A percentile compares a stretch with the other conserved stretches of the same genome.
Evolutionary conservation across 64 coral and sea anemone species (phyloP).

Genomic region (Montipora efflorescens): DNA sequence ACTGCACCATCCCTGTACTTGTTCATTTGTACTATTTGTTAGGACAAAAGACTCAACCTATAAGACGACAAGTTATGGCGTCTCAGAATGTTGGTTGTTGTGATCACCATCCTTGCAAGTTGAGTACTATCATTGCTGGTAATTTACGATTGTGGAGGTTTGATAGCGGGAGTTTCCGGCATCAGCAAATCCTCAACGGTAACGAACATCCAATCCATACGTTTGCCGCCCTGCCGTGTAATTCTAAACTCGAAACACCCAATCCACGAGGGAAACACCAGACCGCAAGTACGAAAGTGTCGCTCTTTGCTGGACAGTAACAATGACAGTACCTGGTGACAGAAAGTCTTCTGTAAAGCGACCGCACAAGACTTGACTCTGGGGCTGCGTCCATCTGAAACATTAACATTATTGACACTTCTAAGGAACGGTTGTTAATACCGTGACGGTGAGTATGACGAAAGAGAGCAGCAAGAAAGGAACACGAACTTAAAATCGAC

Average conservation of each 20-base stretch:
- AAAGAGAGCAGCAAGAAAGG: not conserved
- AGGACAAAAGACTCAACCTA: no score
- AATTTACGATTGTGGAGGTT: not conserved
- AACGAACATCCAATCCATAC: not conserved
- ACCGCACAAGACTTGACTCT: not conserved
- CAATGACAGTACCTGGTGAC: not conserved
- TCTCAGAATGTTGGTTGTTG: no score
- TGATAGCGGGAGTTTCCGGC: not conserved
- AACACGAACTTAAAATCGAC: no score
- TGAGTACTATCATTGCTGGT: no score
- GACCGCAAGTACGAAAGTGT: not conserved
- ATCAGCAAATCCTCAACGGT: not conserved
- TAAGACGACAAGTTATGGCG: no score
- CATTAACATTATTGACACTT: no score
- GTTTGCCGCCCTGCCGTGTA: not conserved
- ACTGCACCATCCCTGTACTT: no score
- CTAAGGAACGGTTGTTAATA: no score
- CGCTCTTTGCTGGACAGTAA: not conserved
- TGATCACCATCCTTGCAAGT: no score
- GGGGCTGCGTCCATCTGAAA: conserved; percentile 4
- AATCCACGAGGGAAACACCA: not conserved
- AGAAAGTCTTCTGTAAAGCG: conserved; percentile 16
- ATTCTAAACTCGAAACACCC: not conserved
- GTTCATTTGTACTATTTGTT: no score
- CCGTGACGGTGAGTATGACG: not conserved